Conservation (phyloP, 2,113 vertebrate genomes). For the Laticauda laticaudata region DNA sequence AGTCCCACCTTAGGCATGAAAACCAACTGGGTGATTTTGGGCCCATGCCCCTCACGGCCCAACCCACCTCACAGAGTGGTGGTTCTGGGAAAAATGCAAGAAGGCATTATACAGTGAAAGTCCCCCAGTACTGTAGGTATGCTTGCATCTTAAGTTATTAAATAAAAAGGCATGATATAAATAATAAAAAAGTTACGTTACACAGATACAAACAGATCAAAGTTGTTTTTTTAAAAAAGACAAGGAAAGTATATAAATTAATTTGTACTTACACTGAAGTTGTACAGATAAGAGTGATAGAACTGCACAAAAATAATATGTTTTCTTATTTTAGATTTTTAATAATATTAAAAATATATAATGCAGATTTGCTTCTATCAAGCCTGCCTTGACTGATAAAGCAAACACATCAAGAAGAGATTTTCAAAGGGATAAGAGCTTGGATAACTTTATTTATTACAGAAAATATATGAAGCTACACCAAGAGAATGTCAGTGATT, state of each 20-base stretch:
- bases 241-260: background rate
- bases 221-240: background rate
- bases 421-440: background rate
- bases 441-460: background rate
- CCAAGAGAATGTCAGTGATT: background rate
- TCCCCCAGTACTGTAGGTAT: no score
- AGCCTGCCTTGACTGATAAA: background rate
- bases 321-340: no score
- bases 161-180: background rate
- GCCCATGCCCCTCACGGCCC: background rate
- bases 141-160: background rate
- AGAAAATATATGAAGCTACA: background rate
- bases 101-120: background rate
- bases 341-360: background rate
- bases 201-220: background rate
- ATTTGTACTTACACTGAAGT: background rate
- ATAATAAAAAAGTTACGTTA: background rate
- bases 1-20: background rate
- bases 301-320: background rate
- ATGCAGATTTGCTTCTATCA: background rate
- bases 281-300: background rate
- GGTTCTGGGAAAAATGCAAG: background rate
- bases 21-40: background rate
- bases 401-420: background rate
- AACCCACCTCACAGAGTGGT: background rate